Percentiles rank a stretch among this genome's conserved stretches.
These are phyloP conservation scores for Drosophila sechellia DNA, from an alignment of 1,140 invertebrate genomes.

Conservation along the genomic window DNA sequence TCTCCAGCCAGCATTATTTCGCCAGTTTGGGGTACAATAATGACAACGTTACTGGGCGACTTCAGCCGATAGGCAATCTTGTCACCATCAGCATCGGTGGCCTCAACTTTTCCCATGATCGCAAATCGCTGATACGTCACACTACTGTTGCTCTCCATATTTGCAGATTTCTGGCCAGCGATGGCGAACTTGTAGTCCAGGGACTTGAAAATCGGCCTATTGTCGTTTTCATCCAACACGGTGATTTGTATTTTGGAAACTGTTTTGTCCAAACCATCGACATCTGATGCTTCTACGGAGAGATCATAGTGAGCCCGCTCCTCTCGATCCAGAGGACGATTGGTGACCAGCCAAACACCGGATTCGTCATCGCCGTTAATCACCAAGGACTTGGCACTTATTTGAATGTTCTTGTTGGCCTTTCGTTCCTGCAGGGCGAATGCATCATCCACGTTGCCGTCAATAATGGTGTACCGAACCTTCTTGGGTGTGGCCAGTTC, in stretches of 20 bases:
- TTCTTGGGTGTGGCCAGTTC: conserved; percentile 86
- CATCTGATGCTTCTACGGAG: conserved; percentile 90
- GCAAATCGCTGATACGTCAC: conserved; percentile 90
- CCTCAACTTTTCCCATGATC: conserved; percentile 92
- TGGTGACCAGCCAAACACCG: conserved; percentile 89
- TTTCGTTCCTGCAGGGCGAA: conserved; percentile 89
- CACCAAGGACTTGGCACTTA: conserved; percentile 85
- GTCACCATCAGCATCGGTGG: conserved; percentile 94
- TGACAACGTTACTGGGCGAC: conserved; percentile 91
- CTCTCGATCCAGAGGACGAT: conserved; percentile 90
- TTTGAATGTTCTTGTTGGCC: conserved; percentile 85
- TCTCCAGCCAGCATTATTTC: conserved; percentile 93
- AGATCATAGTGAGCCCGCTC: conserved; percentile 88
- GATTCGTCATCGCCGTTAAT: conserved; percentile 82
- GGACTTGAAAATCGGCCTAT: conserved; percentile 92
- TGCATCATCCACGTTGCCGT: conserved; percentile 88
- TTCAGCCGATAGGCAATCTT: conserved; percentile 92
- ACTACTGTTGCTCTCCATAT: conserved; percentile 85
- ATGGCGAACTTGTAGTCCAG: conserved; percentile 92
- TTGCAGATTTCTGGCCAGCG: conserved; percentile 86
- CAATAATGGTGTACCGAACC: conserved; percentile 91
- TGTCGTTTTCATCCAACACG: conserved; percentile 95
- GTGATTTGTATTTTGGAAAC: conserved; percentile 89
- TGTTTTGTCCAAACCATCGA: conserved; percentile 90
- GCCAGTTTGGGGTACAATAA: conserved; percentile 96